phyloP scores from a whole-genome alignment of 2,888 invertebrate genomes.

The Lissonota sp. region DNA sequence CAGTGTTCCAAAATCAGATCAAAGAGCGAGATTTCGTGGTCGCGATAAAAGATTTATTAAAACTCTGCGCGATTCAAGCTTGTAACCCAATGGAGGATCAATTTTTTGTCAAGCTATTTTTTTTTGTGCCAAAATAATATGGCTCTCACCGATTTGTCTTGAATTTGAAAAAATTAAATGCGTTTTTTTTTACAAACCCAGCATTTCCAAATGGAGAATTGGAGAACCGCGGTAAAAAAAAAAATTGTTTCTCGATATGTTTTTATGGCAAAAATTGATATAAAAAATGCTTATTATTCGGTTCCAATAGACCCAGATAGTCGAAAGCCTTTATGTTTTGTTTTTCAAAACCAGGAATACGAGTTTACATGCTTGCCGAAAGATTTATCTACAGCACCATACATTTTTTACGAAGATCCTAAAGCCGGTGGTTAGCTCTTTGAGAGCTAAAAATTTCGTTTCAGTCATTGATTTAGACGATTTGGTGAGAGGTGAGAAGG shows the following conservation, averaged over 20 bases:
- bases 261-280: constrained; percentile 65
- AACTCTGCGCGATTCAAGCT: constrained; percentile 34
- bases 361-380: constrained; percentile 71
- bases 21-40: constrained; percentile 15
- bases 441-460: constrained; percentile 30
- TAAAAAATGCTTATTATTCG: constrained; percentile 63
- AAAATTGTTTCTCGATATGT: constrained; percentile 51
- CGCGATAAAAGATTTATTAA: constrained; percentile 41
- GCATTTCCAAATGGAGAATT: too few species aligned
- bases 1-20: too few species aligned
- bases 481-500: constrained; percentile 35
- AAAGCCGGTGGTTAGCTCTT: constrained; percentile 36
- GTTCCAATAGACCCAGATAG: constrained; percentile 65
- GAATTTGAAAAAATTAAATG: too few species aligned
- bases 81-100: constrained; percentile 30
- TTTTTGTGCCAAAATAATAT: constrained; percentile 61
- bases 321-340: constrained; percentile 70
- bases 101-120: constrained; percentile 60
- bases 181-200: too few species aligned
- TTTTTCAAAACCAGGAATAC: constrained; percentile 63
- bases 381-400: constrained; percentile 70
- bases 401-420: constrained; percentile 71
- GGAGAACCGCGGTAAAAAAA: too few species aligned
- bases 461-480: constrained; percentile 46
- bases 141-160: constrained; percentile 58